phyloP scores from a whole-genome alignment of 2,888 invertebrate species.

The Rhimphoctona megacephalus region DNA sequence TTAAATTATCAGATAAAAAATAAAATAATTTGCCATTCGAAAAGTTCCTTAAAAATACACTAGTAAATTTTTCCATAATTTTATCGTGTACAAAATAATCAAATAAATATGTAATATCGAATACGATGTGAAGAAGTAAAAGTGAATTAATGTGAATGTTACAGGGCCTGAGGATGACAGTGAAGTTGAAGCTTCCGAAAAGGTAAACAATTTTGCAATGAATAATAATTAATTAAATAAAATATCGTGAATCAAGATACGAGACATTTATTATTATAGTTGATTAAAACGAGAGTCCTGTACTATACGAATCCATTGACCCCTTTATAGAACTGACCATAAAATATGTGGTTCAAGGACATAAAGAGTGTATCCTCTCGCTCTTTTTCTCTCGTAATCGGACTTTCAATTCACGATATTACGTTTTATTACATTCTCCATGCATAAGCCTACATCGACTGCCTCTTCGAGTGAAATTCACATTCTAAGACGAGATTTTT shows the following conservation, averaged over 20 bases:
- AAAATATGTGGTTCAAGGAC: constrained; percentile 57
- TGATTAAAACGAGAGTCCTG: background rate
- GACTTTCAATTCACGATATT: constrained; percentile 1
- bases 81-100: background rate
- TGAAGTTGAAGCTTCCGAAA: constrained; percentile 35
- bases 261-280: background rate
- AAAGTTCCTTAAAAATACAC: background rate
- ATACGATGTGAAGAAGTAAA: background rate
- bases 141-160: constrained; percentile 17
- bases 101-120: background rate
- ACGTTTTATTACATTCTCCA: constrained; percentile 7
- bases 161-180: constrained; percentile 24
- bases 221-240: constrained; percentile 2
- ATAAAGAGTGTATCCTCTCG: background rate
- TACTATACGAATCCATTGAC: constrained; percentile 26
- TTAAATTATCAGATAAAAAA: background rate
- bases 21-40: background rate
- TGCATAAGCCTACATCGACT: background rate
- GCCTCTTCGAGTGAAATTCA: background rate
- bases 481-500: background rate
- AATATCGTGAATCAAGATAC: background rate
- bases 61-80: background rate
- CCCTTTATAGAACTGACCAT: constrained; percentile 31
- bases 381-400: constrained; percentile 7
- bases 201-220: constrained; percentile 37